Evolutionary conservation across 2,888 invertebrate species (phyloP).

Genomic region (Apamea monoglypha): DNA sequence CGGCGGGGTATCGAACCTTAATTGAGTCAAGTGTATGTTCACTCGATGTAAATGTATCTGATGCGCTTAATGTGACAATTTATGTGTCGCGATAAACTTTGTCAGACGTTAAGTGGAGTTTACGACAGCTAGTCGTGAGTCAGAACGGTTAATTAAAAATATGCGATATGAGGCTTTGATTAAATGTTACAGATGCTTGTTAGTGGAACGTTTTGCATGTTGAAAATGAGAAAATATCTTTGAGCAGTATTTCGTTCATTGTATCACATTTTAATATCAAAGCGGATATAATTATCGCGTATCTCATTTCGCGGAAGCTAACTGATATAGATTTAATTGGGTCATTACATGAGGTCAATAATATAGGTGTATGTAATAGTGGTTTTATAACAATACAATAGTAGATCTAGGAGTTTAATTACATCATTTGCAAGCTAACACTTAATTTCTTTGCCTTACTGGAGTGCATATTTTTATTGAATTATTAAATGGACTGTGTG

Average conservation of each 20-base stretch:
- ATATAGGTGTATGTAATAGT: not conserved
- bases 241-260: not conserved
- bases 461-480: not conserved
- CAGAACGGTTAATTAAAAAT: conserved; percentile 53
- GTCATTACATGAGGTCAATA: not conserved
- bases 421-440: not conserved
- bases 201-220: conserved; percentile 10
- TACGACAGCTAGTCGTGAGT: conserved; percentile 42
- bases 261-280: not conserved
- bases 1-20: conserved; percentile 67
- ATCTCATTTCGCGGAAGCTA: conserved; percentile 30
- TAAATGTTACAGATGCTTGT: conserved; percentile 39
- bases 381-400: not conserved
- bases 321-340: conserved; percentile 18
- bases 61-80: conserved; percentile 60
- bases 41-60: conserved; percentile 44
- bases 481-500: not conserved
- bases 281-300: not conserved
- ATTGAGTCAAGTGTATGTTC: conserved; percentile 71
- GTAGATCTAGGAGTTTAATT: not conserved
- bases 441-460: not conserved
- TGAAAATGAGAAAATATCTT: not conserved
- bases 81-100: conserved; percentile 54
- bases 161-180: conserved; percentile 52
- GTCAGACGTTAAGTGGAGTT: conserved; percentile 33